Base-by-base conservation (phyloP, 1,140 invertebrate species). In the Drosophila mayri region DNA sequence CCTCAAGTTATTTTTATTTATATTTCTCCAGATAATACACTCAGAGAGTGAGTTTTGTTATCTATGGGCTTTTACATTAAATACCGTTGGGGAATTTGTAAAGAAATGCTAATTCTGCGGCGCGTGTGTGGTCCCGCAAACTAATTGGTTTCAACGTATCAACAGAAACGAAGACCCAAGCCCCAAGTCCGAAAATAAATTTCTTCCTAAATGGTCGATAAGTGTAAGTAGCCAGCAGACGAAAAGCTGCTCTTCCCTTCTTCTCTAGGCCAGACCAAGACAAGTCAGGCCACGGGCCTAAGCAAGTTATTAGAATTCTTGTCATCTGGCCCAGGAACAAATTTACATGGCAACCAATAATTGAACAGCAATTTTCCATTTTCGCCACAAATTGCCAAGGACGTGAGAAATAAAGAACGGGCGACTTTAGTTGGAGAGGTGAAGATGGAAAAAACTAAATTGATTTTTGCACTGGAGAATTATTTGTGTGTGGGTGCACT, bases 331-430 rank as follows among this genome's bases (percentile, higher is more conserved):
- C 55, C 28, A 54, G 30, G 58, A 74, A 74, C 70, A 87, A 87
- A 87, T 76, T 87, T 87, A 87, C 83, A 88, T 79, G 83, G 58
- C 74, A 58, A 84, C 83, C 88, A 90, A 79, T 90, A 90, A 90
- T 90, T 85, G 85, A 90, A 90, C 85, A 90, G 64, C 86, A 90
- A 90, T 90, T 90, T 90, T 90, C 85, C 85, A 90, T 90, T 90
- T 83, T 80, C 81, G 77, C 73, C 77, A 82, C 82, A 86, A 81
- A 86, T 79, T 86, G 75, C 81, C 70, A 90, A 84, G 65, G 81
- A 88, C 84, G 86, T 85, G 81, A 81, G 81, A 47, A 50, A 63
- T 22, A 43, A 2, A 32, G 32, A 32, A 28, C 9, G 28, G 8
- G 40, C 6, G 25, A 10, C 12, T 40, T 14, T 14, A 9, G 30